Conservation (phyloP, 2,888 invertebrate genomes). For the Synanthedon myopaeformis region DNA sequence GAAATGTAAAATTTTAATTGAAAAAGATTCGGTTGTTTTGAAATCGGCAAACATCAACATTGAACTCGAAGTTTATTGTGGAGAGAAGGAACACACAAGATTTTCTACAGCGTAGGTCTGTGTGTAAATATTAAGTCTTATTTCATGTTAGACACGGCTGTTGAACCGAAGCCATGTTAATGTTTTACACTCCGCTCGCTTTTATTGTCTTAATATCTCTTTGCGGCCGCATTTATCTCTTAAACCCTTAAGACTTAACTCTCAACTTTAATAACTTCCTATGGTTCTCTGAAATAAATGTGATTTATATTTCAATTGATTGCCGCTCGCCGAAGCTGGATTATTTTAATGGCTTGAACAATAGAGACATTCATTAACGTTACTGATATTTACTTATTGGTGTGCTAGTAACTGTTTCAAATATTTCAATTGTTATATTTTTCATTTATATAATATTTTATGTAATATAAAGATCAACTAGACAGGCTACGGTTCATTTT, state of each 20-base stretch:
- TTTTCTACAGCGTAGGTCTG: neutral
- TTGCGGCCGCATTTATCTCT: slow-evolving; percentile 11
- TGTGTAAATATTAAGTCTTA: neutral
- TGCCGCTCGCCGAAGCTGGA: neutral
- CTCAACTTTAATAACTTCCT: neutral
- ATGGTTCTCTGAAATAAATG: neutral
- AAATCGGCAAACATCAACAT: neutral
- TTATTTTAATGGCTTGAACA: neutral
- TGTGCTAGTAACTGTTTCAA: too few species aligned
- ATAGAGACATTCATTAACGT: neutral
- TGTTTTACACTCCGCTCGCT: slow-evolving; percentile 20
- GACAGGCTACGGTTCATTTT: too few species aligned
- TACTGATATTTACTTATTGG: too few species aligned
- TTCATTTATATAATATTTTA: too few species aligned
- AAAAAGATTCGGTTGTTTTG: too few species aligned
- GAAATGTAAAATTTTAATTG: too few species aligned
- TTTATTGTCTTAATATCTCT: slow-evolving; percentile 29
- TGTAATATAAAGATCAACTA: too few species aligned
- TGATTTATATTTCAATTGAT: neutral
- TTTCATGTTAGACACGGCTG: slow-evolving; percentile 22
- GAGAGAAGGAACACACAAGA: neutral
- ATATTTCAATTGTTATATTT: too few species aligned
- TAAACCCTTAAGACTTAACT: neutral
- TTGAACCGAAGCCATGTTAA: slow-evolving; percentile 21
- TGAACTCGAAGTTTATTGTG: neutral